Base-by-base conservation (phyloP, 2,113 vertebrate genomes). In the Euleptes europaea region DNA sequence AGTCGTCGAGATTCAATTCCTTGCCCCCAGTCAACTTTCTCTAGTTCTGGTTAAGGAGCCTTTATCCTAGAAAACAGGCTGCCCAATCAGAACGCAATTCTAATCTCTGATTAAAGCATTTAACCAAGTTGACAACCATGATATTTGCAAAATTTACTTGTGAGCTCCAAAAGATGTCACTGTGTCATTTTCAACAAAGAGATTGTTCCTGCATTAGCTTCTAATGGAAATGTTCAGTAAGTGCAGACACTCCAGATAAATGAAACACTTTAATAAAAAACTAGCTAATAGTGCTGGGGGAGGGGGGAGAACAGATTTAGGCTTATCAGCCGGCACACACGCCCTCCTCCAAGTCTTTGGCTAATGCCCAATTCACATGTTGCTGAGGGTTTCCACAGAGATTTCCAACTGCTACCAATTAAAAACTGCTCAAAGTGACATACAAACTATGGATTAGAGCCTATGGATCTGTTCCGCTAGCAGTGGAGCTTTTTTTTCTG, bases 181-280 rank as follows among this genome's bases (percentile, higher is more conserved):
- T 85, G 4, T 67, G 74, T 92, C 84, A 51, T 86, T 86, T 89
- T 92, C 87, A 88, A 86, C 81, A 88, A 88, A 91, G 79, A 87
- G 91, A 89, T 91, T 88, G 91, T 87, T 84, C 90, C 81, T 94
- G 83, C 87, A 67, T 92, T 93, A 89, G 54, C 83, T 81, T 92
- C 88, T 89, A 94, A 93, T 92, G 89, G 88, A 93, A 92, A 90
- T 91, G 86, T 89, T 92, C 81, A 91, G 90, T 28, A 80, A 65
- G 44, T 86, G 28, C 88, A 85, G 83, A 66, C 90, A 87, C 87
- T 91, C 40, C 3, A 1, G 12, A 38, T 73, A n/a, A 42, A n/a
- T 31, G 28, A 44, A 73, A 11, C 14, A 40, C 9, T 33, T 57
- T 8, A 57, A 44, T n/a, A 60, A 63, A n/a, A 21, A 60, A 70